phyloP scores from a whole-genome alignment of 2,113 vertebrate species.

The Cromileptes altivelis region DNA sequence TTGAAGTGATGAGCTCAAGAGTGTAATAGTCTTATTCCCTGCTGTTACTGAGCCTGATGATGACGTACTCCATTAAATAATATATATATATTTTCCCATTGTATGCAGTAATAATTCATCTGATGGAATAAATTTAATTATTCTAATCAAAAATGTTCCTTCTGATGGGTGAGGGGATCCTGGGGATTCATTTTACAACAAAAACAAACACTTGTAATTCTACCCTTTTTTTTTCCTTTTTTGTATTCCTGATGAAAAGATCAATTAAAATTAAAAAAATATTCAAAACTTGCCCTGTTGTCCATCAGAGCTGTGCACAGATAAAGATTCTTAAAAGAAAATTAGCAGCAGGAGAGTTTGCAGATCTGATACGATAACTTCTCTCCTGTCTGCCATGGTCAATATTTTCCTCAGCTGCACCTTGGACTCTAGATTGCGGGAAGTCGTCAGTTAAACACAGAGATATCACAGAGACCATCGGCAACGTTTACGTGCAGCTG shows the following conservation, averaged over 20 bases:
- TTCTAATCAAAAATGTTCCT: not conserved
- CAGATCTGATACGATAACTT: conserved; percentile 17
- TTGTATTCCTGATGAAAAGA: too few species aligned
- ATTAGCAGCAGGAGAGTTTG: conserved; percentile 27
- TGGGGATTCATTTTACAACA: too few species aligned
- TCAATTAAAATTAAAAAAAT: too few species aligned
- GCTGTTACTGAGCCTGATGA: not conserved
- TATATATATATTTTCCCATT: not conserved
- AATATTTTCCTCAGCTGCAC: conserved; percentile 32
- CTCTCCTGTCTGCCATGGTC: conserved; percentile 26
- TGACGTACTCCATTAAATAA: not conserved
- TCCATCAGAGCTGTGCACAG: not conserved
- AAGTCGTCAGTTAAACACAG: conserved; percentile 12
- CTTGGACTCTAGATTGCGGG: conserved; percentile 13
- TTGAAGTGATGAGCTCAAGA: too few species aligned
- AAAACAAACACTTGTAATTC: too few species aligned
- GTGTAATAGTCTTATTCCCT: too few species aligned
- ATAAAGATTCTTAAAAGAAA: conserved; percentile 30
- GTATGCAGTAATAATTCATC: not conserved
- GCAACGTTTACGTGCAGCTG: conserved; percentile 16
- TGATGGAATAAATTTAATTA: not conserved
- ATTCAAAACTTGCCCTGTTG: not conserved
- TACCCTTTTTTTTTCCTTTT: too few species aligned
- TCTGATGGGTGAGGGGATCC: too few species aligned
- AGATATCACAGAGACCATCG: conserved; percentile 28